Evolutionary conservation across 2,888 invertebrate species (phyloP).

Genomic region (Macrophya alboannulata): DNA sequence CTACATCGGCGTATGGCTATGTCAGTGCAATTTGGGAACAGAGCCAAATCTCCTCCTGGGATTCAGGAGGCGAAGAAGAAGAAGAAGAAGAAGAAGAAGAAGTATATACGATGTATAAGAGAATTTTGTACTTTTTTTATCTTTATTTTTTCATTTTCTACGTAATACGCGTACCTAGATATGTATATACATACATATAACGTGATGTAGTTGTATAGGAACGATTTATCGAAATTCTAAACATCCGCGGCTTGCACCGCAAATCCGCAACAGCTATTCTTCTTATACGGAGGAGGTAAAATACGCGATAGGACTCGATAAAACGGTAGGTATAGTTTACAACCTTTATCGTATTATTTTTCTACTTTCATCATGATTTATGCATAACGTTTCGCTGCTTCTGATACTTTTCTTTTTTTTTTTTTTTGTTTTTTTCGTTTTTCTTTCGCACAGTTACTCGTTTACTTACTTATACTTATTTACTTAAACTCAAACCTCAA

Average conservation of each 20-base stretch:
- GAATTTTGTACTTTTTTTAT: conserved; percentile 22
- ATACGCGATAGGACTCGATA: not conserved
- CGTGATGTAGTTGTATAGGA: not conserved
- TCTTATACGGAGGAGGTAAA: conserved; percentile 57
- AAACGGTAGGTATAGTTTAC: not conserved
- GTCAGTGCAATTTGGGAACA: not conserved
- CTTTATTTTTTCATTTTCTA: conserved; percentile 53
- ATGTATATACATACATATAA: not conserved
- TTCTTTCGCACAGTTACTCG: not conserved
- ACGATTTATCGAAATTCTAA: conserved; percentile 76
- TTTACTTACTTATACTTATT: not conserved
- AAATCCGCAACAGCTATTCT: conserved; percentile 50
- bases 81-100: not conserved
- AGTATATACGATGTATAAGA: too few species aligned
- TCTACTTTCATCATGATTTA: not conserved
- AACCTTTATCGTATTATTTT: not conserved
- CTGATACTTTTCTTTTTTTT: not conserved
- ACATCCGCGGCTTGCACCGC: conserved; percentile 63
- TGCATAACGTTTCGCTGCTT: not conserved
- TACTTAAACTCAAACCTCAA: too few species aligned
- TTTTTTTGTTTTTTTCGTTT: too few species aligned
- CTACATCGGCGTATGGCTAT: not conserved
- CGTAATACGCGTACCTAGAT: conserved; percentile 49
- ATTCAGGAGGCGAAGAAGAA: not conserved
- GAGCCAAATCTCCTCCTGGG: not conserved